Base-by-base conservation (phyloP, 2,113 vertebrate species). In the Chaetodon auriga region DNA sequence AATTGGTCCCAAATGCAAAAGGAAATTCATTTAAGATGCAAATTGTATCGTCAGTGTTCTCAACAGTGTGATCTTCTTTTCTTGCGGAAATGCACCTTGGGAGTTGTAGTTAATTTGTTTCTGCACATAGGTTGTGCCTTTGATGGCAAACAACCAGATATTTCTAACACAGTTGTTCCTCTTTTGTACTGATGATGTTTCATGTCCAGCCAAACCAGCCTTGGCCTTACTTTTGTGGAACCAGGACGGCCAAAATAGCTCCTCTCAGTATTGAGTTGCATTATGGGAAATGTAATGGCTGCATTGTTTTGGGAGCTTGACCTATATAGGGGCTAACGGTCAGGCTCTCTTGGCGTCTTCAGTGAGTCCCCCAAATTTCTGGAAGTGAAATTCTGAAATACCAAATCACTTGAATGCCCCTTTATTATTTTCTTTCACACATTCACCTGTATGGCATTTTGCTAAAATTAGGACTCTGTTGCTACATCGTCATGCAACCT, bases 381-480 rank as follows among this genome's bases (percentile, higher is more conserved):
- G 8, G 23, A 58, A 43, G 36, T 23, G 15, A 66, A 62, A 65
- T 60, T 0, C 16, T 41, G 15, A 66, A 55, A 65, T 60, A 0
- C 16, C 30, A 53, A 57, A 72, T 76, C 18, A 0, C 66, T 12
- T 2, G 4, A 53, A 21, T 16, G 4, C 36, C 63, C 35, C 18
- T 69, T 62, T 43, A 57, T 6, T 61, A 49, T 63, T 81, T 62
- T 48, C 41, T 60, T 46, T 75, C 23, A 41, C 60, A 21, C 41
- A 48, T 53, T 38, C 49, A 81, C 74, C 61, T 68, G 61, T 30
- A 68, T 41, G 49, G 36, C 58, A 62, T 30, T 86, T 68, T 30
- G 43, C 68, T 75, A 16, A 81, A 87, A 72, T 71, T 57, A 65
- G 54, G 25, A 57, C 55, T 60, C 36, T 80, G 64, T 18, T 61